Evolutionary conservation across 2,888 invertebrate genomes (phyloP).

Genomic region (Cheilosia soror): DNA sequence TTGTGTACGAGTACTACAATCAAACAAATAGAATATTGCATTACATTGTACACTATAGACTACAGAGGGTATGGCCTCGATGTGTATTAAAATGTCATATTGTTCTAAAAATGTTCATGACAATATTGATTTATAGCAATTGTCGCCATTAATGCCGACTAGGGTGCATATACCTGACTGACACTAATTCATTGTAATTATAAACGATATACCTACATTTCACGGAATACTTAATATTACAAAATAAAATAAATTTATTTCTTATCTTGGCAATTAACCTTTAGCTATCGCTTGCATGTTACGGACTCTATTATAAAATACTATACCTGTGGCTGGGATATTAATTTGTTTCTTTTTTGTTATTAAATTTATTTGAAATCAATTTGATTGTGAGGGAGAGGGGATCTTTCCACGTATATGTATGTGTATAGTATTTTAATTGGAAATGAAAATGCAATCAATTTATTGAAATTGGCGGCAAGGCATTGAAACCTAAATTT

Average conservation of each 20-base stretch:
- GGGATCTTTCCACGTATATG: too few species aligned
- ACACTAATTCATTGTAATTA: slow-evolving; percentile 66
- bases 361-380: slow-evolving; percentile 2
- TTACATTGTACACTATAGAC: slow-evolving; percentile 9
- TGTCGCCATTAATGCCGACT: slow-evolving; percentile 62
- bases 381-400: not conserved
- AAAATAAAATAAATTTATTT: slow-evolving; percentile 71
- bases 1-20: slow-evolving; percentile 23
- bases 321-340: not conserved
- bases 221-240: slow-evolving; percentile 65
- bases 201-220: slow-evolving; percentile 53
- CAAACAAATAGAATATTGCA: not conserved
- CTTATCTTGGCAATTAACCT: slow-evolving; percentile 73
- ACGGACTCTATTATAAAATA: not conserved
- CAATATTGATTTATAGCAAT: slow-evolving; percentile 64
- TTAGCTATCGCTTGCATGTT: slow-evolving; percentile 17
- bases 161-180: slow-evolving; percentile 46
- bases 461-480: too few species aligned
- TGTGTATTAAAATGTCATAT: slow-evolving; percentile 42
- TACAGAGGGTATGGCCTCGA: slow-evolving; percentile 24
- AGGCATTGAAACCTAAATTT: too few species aligned
- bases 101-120: slow-evolving; percentile 65
- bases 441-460: too few species aligned
- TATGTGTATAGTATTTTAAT: too few species aligned
- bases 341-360: not conserved